Evolutionary conservation across 1,140 invertebrate species (phyloP).

Genomic region (Orchestia grillus): DNA sequence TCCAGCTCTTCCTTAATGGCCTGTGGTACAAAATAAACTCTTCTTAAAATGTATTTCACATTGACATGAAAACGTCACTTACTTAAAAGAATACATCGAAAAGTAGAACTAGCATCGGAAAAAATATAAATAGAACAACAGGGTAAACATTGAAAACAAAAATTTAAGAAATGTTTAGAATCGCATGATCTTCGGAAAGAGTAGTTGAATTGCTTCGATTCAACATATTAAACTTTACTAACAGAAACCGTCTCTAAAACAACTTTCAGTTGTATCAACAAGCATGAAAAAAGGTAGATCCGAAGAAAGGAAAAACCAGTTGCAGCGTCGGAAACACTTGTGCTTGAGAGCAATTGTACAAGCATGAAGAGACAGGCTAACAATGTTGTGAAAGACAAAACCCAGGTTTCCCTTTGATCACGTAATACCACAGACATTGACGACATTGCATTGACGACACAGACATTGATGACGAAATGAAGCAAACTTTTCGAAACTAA

Average conservation of each 20-base stretch:
- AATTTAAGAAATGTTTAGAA: background rate
- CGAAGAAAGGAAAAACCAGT: background rate
- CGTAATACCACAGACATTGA: background rate
- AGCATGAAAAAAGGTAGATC: background rate
- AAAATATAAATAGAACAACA: background rate
- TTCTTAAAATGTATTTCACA: background rate
- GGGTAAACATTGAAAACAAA: background rate
- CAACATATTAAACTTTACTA: background rate
- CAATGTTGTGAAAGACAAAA: background rate
- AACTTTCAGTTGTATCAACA: background rate
- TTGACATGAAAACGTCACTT: background rate
- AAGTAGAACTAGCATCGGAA: background rate
- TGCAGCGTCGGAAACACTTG: background rate
- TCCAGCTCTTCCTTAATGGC: constrained; percentile 92
- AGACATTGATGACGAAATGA: background rate
- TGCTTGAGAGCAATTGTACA: background rate
- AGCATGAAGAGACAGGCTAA: background rate
- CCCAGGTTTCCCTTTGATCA: too few relatives aligned
- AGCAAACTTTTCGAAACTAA: background rate
- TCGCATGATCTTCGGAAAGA: background rate
- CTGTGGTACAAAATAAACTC: constrained; percentile 72
- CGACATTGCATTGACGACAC: background rate
- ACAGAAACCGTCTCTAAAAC: background rate
- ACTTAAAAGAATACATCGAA: background rate
- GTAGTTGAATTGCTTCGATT: background rate